Evolutionary conservation across 2,797 vertebrate species (phyloP).

Genomic region (Xiphorhynchus erythropygius): DNA sequence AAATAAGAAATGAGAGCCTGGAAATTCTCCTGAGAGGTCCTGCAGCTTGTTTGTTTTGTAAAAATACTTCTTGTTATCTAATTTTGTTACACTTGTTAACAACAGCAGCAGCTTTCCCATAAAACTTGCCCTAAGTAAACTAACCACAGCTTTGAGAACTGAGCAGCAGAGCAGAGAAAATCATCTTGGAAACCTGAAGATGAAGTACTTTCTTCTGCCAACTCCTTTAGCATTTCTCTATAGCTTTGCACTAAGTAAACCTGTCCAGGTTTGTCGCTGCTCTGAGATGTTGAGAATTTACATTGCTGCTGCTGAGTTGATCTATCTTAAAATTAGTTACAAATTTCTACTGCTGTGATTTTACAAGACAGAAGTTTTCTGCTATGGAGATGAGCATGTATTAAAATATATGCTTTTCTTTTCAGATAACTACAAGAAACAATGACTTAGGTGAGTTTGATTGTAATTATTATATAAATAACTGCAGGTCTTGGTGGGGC

Average conservation of each 20-base stretch:
- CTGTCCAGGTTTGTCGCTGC: conserved; percentile 54
- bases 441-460: conserved; percentile 52
- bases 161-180: conserved; percentile 7
- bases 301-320: not conserved
- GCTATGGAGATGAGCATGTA: not conserved
- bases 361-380: not conserved
- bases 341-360: not conserved
- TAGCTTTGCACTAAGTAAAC: conserved; percentile 44
- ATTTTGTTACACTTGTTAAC: conserved; percentile 47
- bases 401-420: not conserved
- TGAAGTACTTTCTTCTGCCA: conserved; percentile 50
- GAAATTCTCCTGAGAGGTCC: conserved; percentile 64
- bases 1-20: conserved; percentile 66
- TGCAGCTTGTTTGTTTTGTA: conserved; percentile 65
- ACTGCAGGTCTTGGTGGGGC: not conserved
- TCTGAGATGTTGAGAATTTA: not conserved
- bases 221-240: conserved; percentile 36
- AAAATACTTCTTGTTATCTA: conserved; percentile 54
- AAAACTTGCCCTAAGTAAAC: conserved; percentile 24
- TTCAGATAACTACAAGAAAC: conserved; percentile 43
- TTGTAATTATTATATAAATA: not conserved
- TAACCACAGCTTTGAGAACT: not conserved
- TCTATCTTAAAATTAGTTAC: not conserved
- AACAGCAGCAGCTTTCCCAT: conserved; percentile 34
- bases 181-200: not conserved